Base-by-base conservation (phyloP, 2,888 invertebrate genomes). In the Tolmerus cingulatus region DNA sequence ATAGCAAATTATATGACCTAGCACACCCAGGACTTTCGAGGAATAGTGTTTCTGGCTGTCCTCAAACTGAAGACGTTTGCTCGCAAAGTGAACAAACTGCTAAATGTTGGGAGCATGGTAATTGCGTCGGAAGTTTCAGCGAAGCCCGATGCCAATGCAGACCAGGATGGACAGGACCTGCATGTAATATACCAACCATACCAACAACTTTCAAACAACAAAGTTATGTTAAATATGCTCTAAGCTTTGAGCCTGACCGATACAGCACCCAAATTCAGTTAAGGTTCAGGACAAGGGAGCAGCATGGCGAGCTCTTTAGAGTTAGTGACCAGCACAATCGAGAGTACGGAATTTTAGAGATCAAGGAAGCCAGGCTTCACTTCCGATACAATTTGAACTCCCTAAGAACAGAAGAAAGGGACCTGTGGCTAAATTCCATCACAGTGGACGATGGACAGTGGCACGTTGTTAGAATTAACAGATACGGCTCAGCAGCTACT, bases 371-470 rank as follows among this genome's bases (percentile, higher is more conserved):
- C 78, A 95, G 96, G 89, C 93, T 98, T 87, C 97, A 97, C 91
- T 98, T 98, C 94, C 95, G 97, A 89, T 99, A 97, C 92, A 98
- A 99, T 92, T 93, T 99, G 85, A 98, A 98, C 92, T 97, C 97
- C 23, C 93, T 97, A 89, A 94, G 97, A 89, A 97, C 98, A 5
- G 98, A 98, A 92, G 98, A 98, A 92, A 95, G 95, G 88, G 97
- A 97, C 91, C 96, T 99, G 90, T 97, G 97, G 97, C 93, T 98
- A 82, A 96, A 97, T 90, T 96, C 97, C 5, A 96, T 98, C 37
- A 95, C 96, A 1, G 98, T 98, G 2, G 97, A 98, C 91, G 97
- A 98, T 91, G 99, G 99, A 0, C 98, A 98, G 90, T 99, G 99
- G 99, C 99, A 99, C 91, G 97, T 97, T 86, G 98, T 98, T 5